These are phyloP conservation scores for Lateolabrax maculatus DNA, from an alignment of 2,797 vertebrate genomes.

Conservation along the genomic window DNA sequence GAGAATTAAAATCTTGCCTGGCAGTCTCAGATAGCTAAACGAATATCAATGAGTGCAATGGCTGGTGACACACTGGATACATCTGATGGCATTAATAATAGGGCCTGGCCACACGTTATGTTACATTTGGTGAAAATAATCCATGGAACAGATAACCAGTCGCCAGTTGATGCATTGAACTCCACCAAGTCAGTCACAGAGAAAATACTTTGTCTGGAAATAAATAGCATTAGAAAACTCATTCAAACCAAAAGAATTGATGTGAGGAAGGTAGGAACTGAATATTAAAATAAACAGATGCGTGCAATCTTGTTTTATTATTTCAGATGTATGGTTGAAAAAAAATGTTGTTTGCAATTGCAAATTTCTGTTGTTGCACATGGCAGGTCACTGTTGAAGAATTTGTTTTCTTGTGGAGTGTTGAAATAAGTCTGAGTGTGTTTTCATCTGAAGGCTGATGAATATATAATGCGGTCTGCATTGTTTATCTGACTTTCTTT, in stretches of 20 bases:
- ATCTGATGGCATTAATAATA: slow-evolving; percentile 7
- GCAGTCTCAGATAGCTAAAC: background rate
- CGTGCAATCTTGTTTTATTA: slow-evolving; percentile 1
- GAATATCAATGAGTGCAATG: background rate
- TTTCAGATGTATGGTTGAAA: background rate
- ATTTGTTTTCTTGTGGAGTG: background rate
- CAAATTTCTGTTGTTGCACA: background rate
- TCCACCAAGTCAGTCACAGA: background rate
- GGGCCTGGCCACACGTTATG: background rate
- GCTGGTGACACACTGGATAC: background rate
- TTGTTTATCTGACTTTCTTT: slow-evolving; percentile 36
- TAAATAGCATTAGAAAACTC: background rate
- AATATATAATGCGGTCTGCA: background rate
- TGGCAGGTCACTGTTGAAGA: background rate
- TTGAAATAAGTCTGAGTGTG: background rate
- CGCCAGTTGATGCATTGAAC: background rate
- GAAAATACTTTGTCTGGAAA: background rate
- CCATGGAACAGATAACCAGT: background rate
- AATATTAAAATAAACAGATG: background rate
- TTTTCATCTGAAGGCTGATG: slow-evolving; percentile 14
- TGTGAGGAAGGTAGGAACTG: background rate
- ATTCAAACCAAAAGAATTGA: background rate
- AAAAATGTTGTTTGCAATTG: slow-evolving; percentile 9
- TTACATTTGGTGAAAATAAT: background rate
- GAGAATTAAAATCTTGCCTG: background rate